phyloP scores from a whole-genome alignment of 2,888 invertebrate genomes.

The Spodoptera picta region DNA sequence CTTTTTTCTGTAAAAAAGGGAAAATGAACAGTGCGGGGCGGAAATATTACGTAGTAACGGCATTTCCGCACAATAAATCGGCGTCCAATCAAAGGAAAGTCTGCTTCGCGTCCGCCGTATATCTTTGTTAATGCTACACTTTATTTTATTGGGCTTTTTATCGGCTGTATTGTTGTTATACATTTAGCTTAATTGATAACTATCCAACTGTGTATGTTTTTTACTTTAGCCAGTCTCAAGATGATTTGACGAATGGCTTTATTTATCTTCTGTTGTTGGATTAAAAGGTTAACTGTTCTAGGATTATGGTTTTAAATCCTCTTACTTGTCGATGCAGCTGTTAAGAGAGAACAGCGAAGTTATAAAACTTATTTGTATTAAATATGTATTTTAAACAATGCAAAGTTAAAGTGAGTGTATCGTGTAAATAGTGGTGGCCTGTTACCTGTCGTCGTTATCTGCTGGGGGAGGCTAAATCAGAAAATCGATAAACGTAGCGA shows the following conservation, averaged over 20 bases:
- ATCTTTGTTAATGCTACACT: constrained; percentile 87
- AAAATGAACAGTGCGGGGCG: constrained; percentile 86
- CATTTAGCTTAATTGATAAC: constrained; percentile 80
- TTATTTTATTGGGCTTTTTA: constrained; percentile 87
- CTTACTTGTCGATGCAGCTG: no score
- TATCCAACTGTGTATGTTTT: constrained; percentile 36
- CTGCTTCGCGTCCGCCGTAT: constrained; percentile 76
- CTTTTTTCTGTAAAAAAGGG: constrained; percentile 87
- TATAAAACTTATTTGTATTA: constrained; percentile 12
- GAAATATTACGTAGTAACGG: constrained; percentile 88
- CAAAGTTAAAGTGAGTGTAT: constrained; percentile 32
- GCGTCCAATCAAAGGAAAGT: constrained; percentile 87
- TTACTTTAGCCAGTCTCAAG: constrained; percentile 15
- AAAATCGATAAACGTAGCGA: constrained; percentile 81
- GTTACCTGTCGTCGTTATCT: constrained; percentile 82
- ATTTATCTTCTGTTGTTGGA: neutral
- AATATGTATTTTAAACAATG: constrained; percentile 29
- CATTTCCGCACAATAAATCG: constrained; percentile 89
- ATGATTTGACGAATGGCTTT: neutral
- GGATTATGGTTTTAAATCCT: neutral
- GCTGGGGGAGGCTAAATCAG: constrained; percentile 84
- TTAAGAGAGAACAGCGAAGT: neutral
- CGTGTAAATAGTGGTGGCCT: constrained; percentile 49
- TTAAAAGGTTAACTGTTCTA: neutral
- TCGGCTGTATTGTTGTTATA: constrained; percentile 78